phyloP scores from a whole-genome alignment of 2,888 invertebrate species.

The Andrena haemorrhoa region DNA sequence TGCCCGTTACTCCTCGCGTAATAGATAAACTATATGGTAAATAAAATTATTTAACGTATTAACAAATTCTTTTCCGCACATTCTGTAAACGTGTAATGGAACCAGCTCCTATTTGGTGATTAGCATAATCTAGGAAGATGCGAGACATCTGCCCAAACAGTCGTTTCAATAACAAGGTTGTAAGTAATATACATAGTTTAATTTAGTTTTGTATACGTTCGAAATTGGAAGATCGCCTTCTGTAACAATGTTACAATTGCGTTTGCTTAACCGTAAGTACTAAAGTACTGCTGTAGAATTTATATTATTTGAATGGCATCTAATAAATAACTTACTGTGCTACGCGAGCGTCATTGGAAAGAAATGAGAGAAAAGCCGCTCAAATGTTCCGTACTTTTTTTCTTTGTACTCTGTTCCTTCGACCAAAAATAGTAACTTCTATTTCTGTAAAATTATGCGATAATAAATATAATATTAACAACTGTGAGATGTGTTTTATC shows the following conservation, averaged over 20 bases:
- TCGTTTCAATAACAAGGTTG: conserved; percentile 59
- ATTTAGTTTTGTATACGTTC: conserved; percentile 74
- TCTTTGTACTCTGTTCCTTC: conserved; percentile 32
- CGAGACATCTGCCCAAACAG: conserved; percentile 39
- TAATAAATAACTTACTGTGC: conserved; percentile 68
- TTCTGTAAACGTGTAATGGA: conserved; percentile 40
- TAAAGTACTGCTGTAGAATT: conserved; percentile 65
- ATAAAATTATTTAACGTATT: conserved; percentile 48
- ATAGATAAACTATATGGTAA: conserved; percentile 33
- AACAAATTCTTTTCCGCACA: conserved; percentile 28
- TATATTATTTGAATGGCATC: conserved; percentile 68
- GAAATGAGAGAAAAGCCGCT: conserved; percentile 3
- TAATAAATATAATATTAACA: conserved; percentile 33
- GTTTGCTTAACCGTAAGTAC: conserved; percentile 61
- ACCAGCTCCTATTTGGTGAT: conserved; percentile 15
- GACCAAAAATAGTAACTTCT: conserved; percentile 18
- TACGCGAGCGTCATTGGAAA: conserved; percentile 11
- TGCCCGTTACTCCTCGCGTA: conserved; percentile 41
- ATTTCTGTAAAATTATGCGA: conserved; percentile 31
- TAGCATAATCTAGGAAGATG: conserved; percentile 50
- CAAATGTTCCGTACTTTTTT: conserved; percentile 25
- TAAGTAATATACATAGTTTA: conserved; percentile 72
- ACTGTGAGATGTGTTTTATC: conserved; percentile 14
- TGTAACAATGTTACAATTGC: conserved; percentile 65
- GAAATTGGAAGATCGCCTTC: conserved; percentile 56